A percentile compares a stretch with the other conserved stretches of the same genome.
These are phyloP conservation scores for Calameuta filiformis DNA, from an alignment of 2,888 invertebrate genomes.

Conservation along the genomic window DNA sequence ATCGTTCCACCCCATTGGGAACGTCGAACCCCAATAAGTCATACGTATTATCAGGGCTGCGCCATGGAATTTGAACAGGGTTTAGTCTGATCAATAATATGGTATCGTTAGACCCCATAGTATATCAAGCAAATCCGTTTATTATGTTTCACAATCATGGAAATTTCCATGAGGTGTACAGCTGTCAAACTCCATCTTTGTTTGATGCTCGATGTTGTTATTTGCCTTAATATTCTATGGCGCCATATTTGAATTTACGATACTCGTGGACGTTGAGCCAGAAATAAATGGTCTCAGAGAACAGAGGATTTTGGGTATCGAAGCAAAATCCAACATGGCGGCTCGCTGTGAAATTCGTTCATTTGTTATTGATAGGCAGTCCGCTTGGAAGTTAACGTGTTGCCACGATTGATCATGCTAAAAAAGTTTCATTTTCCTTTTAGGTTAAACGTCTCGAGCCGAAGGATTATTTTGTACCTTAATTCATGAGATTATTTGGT, in stretches of 20 bases:
- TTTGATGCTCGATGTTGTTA: not conserved
- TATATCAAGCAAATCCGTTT: conserved; percentile 38
- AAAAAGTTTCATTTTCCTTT: not conserved
- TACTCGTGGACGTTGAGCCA: not conserved
- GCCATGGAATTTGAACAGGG: conserved; percentile 47
- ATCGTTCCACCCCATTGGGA: conserved; percentile 22
- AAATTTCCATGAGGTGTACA: conserved; percentile 34
- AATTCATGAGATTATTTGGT: not conserved
- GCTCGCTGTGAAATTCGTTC: not conserved
- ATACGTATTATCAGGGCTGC: not conserved
- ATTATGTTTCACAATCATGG: conserved; percentile 39
- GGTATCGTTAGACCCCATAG: conserved; percentile 46
- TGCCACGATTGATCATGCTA: not conserved
- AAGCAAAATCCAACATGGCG: not conserved
- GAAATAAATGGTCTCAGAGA: not conserved
- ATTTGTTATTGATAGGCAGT: not conserved
- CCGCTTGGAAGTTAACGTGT: not conserved
- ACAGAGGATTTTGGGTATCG: not conserved
- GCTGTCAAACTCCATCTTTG: not conserved
- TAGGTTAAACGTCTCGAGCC: not conserved
- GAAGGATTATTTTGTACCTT: not conserved
- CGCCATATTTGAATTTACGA: not conserved
- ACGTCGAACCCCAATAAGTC: not conserved
- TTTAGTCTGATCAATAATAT: conserved; percentile 53
- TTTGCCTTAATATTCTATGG: not conserved